Evolutionary conservation across 92 coral and sea anemone genomes (phyloP).

Genomic region (Zoanthus solanderi): DNA sequence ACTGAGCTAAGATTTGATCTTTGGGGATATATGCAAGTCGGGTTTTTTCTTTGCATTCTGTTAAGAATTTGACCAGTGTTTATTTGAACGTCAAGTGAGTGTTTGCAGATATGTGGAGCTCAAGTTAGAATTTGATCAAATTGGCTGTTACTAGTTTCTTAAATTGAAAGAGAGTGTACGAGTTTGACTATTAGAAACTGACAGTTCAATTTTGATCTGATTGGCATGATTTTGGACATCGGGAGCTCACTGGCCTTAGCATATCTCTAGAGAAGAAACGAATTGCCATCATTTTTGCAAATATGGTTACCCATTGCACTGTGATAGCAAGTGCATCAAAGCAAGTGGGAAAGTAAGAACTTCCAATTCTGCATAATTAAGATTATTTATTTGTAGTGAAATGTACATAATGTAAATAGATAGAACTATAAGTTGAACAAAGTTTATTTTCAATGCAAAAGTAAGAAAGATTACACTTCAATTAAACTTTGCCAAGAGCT

Average conservation of each 20-base stretch:
- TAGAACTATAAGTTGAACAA: slow-evolving; percentile 77
- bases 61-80: neutral
- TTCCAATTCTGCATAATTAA: neutral
- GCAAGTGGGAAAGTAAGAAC: neutral
- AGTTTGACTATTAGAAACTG: too few relatives aligned
- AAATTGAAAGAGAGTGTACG: too few relatives aligned
- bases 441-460: slow-evolving; percentile 79
- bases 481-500: slow-evolving; percentile 1
- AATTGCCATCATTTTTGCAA: neutral
- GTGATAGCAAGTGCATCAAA: neutral
- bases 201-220: too few relatives aligned
- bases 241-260: too few relatives aligned
- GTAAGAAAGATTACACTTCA: slow-evolving; percentile 40
- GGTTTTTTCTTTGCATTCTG: neutral
- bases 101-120: neutral
- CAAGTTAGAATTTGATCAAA: neutral
- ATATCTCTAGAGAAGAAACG: too few relatives aligned
- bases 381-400: slow-evolving; percentile 92
- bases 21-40: neutral
- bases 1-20: neutral
- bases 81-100: neutral
- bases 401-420: slow-evolving; percentile 92
- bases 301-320: neutral
- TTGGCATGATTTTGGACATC: too few relatives aligned
- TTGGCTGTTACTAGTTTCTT: too few relatives aligned